Percentiles rank a stretch among this genome's conserved stretches.
Conservation (phyloP, 2,888 invertebrate genomes). For the Synanthedon myopaeformis region DNA sequence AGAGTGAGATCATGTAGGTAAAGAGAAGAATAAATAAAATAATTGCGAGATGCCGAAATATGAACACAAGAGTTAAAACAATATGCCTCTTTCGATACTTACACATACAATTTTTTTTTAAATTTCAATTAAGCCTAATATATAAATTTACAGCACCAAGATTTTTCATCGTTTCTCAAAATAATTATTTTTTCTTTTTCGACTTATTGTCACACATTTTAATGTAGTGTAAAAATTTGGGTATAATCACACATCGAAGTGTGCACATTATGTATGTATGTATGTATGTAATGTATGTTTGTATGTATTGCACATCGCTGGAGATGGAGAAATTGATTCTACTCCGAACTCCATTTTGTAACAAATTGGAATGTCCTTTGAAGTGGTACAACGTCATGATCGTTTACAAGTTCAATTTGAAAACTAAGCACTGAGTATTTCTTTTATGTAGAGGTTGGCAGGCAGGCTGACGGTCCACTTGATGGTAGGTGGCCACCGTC, state of each 20-base stretch:
- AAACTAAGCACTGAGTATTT: too few species aligned
- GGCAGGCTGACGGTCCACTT: too few species aligned
- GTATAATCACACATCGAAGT: slow-evolving; percentile 57
- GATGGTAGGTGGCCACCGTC: too few species aligned
- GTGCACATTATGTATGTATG: too few species aligned
- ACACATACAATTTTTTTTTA: slow-evolving; percentile 61
- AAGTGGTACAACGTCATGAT: slow-evolving; percentile 19
- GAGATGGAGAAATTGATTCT: slow-evolving; percentile 15
- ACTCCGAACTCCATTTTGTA: slow-evolving; percentile 16
- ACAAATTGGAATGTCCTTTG: slow-evolving; percentile 43
- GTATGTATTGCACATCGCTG: slow-evolving; percentile 47
- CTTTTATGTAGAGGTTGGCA: too few species aligned
- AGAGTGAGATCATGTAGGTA: slow-evolving; percentile 67
- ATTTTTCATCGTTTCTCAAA: slow-evolving; percentile 65
- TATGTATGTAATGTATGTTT: too few species aligned
- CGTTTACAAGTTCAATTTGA: slow-evolving; percentile 42
- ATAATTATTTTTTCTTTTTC: slow-evolving; percentile 61
- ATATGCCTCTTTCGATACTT: slow-evolving; percentile 68
- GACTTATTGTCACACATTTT: slow-evolving; percentile 68
- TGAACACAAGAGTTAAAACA: slow-evolving; percentile 65
- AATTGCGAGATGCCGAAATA: slow-evolving; percentile 56
- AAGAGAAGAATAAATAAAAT: slow-evolving; percentile 65
- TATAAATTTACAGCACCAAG: slow-evolving; percentile 71
- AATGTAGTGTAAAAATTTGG: slow-evolving; percentile 64
- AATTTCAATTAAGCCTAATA: slow-evolving; percentile 69